These are phyloP conservation scores for Dioctria rufipes DNA, from an alignment of 2,888 invertebrate genomes.

Conservation along the genomic window DNA sequence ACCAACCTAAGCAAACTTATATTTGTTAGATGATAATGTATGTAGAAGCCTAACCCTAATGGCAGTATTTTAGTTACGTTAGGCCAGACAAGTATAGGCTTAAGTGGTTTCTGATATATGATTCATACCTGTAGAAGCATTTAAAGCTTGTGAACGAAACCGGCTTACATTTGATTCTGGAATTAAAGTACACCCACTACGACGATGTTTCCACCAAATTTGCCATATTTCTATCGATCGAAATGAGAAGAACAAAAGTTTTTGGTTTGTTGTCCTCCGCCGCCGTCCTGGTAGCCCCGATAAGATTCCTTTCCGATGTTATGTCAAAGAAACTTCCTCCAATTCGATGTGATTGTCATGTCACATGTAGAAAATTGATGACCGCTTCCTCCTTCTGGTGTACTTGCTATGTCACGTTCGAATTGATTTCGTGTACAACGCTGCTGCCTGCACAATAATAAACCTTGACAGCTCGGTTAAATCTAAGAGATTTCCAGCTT, in stretches of 20 bases:
- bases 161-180: neutral
- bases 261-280: neutral
- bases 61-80: no score
- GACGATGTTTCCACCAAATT: no score
- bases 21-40: no score
- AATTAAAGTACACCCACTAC: no score
- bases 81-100: conserved; percentile 23
- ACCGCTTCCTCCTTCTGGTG: neutral
- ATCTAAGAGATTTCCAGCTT: conserved; percentile 27
- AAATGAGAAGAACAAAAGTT: neutral
- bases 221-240: no score
- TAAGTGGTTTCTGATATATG: neutral
- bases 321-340: conserved; percentile 36
- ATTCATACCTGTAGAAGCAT: neutral
- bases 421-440: conserved; percentile 40
- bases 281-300: neutral
- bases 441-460: conserved; percentile 20
- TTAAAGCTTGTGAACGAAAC: conserved; percentile 15
- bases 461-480: conserved; percentile 17
- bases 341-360: conserved; percentile 51
- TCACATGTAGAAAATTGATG: conserved; percentile 51
- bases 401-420: conserved; percentile 42
- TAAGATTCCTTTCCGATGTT: conserved; percentile 38
- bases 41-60: no score
- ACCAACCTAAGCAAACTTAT: no score